Percentiles rank a stretch among this genome's conserved stretches.
Conservation (phyloP, 2,113 vertebrate species). For the Hippocampus barbouri region DNA sequence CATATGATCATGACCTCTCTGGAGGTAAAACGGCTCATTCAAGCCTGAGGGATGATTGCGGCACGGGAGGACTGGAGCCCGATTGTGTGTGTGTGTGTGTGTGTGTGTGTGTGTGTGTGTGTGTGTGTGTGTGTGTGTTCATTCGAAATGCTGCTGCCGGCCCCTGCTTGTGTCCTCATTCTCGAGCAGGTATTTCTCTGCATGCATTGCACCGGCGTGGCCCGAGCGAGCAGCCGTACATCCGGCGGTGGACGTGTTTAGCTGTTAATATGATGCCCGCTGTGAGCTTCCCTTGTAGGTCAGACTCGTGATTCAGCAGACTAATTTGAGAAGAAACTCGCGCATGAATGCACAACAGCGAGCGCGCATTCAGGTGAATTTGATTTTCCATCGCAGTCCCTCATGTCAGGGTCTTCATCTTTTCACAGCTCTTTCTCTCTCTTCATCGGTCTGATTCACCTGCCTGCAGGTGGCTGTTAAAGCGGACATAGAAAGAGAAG, state of each 20-base stretch:
- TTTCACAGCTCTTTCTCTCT: neutral
- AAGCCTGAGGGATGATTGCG: neutral
- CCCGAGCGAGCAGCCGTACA: neutral
- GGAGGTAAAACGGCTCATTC: constrained; percentile 3
- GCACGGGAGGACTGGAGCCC: neutral
- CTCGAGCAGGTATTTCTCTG: neutral
- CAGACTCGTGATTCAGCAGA: neutral
- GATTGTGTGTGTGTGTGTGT: neutral
- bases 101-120: neutral
- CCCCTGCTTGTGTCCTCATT: neutral
- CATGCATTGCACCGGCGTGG: neutral
- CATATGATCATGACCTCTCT: neutral
- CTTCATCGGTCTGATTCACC: neutral
- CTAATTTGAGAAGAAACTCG: neutral
- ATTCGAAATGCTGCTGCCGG: neutral
- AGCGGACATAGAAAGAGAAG: neutral
- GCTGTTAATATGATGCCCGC: neutral
- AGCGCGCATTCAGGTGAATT: neutral
- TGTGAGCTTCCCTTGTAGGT: constrained; percentile 6
- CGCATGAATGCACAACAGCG: neutral
- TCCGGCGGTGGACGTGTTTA: neutral
- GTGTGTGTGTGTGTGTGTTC: too few species aligned
- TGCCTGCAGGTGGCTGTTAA: neutral
- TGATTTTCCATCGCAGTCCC: neutral
- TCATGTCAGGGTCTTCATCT: neutral